Evolutionary conservation across 2,888 invertebrate genomes (phyloP), one percentile per base, ranked within the genome.

Genomic region (Antheraea yamamai): DNA sequence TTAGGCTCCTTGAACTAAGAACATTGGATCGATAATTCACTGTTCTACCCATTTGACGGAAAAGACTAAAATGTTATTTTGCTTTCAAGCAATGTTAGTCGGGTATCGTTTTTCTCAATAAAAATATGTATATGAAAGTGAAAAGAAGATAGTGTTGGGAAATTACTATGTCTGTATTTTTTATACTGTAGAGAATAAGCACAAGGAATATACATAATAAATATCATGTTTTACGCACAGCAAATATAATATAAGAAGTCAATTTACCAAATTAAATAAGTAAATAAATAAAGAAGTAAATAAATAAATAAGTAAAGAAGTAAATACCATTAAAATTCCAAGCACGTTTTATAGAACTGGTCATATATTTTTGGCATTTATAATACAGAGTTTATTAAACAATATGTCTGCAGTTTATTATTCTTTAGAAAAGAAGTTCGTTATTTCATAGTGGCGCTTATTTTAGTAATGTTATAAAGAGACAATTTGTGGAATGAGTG

Each of bases 351-450:
- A 74, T 75, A 76, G 76, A 76, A 77, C 73, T 72, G 75, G 47
- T 77, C 73, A 72, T 77, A 76, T 75, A 35, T 80, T 78, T 79
- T 78, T 79, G 76, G 71, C 66, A 71, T 76, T 75, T 77, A 73
- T 77, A 76, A 76, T 78, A 75, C 77, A 79, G 77, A 78, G 76
- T 75, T 76, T 77, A 77, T 79, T 77, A 75, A 79, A 79, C 77
- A 79, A 78, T 75, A 77, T 76, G 77, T 77, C 74, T 68, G 74
- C 75, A 77, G 78, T 79, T 78, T 77, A 73, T 71, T 71, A n/a
- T 55, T 55, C 2, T 55, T n/a, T 55, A 20, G 0, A 55, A 55
- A 55, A 20, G n/a, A 20, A 55, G 4, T 8, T 39, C 6, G 12
- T 10, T 47, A 47, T 47, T 47, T 12, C 7, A 47, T 47, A 47